Conservation (phyloP, 2,113 vertebrate genomes). For the Sorex fumeus region DNA sequence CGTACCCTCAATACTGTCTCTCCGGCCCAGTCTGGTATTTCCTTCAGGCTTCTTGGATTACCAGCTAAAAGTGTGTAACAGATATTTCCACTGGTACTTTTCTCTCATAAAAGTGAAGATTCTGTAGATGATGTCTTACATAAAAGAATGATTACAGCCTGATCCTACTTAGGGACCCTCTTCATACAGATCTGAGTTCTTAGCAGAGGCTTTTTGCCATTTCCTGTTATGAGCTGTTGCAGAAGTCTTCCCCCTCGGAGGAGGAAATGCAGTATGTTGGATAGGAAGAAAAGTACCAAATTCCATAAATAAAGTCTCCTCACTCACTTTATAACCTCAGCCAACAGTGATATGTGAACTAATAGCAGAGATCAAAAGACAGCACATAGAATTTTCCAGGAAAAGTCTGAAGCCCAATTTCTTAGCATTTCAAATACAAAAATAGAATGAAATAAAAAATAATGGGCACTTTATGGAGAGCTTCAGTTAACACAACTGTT, state of each 20-base stretch:
- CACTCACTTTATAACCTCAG: slow-evolving; percentile 49
- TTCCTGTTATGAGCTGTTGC: neutral
- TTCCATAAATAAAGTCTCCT: slow-evolving; percentile 58
- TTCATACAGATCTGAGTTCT: slow-evolving; percentile 28
- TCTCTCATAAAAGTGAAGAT: slow-evolving; percentile 40
- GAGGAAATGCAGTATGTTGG: slow-evolving; percentile 1
- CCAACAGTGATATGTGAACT: slow-evolving; percentile 55
- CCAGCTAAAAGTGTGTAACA: neutral
- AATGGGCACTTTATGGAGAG: slow-evolving; percentile 50
- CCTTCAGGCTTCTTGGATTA: neutral
- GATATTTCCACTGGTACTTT: neutral
- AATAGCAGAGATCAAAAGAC: slow-evolving; percentile 71
- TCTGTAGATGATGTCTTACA: neutral
- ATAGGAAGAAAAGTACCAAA: slow-evolving; percentile 54
- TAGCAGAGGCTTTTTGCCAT: neutral
- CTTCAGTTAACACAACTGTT: slow-evolving; percentile 46
- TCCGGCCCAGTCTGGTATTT: neutral
- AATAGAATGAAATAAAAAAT: slow-evolving; percentile 61
- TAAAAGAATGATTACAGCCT: neutral
- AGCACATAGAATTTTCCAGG: slow-evolving; percentile 53
- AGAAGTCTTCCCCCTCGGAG: slow-evolving; percentile 31
- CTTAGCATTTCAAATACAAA: slow-evolving; percentile 65
- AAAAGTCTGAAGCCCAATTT: slow-evolving; percentile 43
- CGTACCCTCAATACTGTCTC: no score
- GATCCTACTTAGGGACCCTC: neutral